These are phyloP conservation scores for Galeruca laticollis DNA, from an alignment of 2,888 invertebrate genomes.

Conservation along the genomic window DNA sequence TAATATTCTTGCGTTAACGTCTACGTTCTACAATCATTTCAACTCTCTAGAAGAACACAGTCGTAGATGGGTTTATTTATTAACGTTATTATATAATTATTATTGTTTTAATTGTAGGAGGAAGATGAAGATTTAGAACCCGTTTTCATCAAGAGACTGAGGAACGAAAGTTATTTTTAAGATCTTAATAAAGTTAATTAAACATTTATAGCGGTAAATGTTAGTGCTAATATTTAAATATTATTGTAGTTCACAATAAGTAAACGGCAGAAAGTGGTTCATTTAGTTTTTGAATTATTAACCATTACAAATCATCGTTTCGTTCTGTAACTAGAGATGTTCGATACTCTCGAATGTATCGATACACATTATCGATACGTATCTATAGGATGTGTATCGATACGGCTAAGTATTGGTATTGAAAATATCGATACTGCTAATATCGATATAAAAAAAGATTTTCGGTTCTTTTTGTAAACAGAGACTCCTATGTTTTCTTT, in stretches of 20 bases:
- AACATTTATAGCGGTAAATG: background rate
- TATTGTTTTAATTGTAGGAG: slow-evolving; percentile 49
- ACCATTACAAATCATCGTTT: background rate
- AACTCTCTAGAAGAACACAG: too few species aligned
- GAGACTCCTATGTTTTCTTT: too few species aligned
- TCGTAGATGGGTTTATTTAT: background rate
- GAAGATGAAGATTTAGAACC: slow-evolving; percentile 65
- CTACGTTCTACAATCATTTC: too few species aligned
- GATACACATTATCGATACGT: too few species aligned
- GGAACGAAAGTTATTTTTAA: slow-evolving; percentile 61
- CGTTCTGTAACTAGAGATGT: too few species aligned
- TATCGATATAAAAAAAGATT: too few species aligned
- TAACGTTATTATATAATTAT: background rate
- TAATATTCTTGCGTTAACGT: too few species aligned
- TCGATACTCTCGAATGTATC: too few species aligned
- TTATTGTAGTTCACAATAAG: background rate
- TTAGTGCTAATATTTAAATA: slow-evolving; percentile 1
- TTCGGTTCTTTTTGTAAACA: too few species aligned
- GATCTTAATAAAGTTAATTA: background rate
- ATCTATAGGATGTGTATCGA: too few species aligned
- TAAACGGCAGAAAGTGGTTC: slow-evolving; percentile 1
- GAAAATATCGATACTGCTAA: too few species aligned
- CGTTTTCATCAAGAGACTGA: slow-evolving; percentile 64
- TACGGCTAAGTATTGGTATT: too few species aligned
- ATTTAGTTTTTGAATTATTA: background rate